phyloP scores from a whole-genome alignment of 2,888 invertebrate genomes.

The Sturmia bella region DNA sequence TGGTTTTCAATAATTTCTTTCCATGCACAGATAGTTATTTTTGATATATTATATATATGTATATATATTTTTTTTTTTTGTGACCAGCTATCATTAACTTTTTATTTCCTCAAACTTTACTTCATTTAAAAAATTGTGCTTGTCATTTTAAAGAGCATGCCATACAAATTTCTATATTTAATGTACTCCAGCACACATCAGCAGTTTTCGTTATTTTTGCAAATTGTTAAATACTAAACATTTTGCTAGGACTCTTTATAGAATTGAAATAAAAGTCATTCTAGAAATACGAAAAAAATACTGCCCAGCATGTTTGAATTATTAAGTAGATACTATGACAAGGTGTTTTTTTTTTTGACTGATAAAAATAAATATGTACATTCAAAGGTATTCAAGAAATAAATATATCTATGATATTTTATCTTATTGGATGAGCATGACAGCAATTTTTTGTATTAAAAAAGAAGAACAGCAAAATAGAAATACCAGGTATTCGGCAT shows the following conservation, averaged over 20 bases:
- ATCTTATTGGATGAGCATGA: constrained; percentile 13
- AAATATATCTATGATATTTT: background rate
- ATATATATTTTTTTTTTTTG: background rate
- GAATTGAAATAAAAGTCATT: too few species aligned
- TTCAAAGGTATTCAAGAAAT: too few species aligned
- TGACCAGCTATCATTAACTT: background rate
- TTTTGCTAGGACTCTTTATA: too few species aligned
- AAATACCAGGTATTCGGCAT: background rate
- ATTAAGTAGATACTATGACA: background rate
- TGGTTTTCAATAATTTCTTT: too few species aligned
- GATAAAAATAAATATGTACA: background rate
- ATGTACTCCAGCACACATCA: background rate
- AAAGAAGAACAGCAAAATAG: background rate
- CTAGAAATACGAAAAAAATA: background rate
- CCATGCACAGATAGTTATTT: too few species aligned
- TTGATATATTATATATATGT: too few species aligned
- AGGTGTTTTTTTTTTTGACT: constrained; percentile 13
- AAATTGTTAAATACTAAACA: too few species aligned
- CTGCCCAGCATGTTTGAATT: background rate
- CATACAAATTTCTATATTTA: constrained; percentile 18
- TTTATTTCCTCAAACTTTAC: background rate
- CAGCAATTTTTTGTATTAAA: background rate
- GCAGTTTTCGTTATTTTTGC: background rate
- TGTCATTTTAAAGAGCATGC: constrained; percentile 3
- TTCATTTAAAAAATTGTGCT: background rate